phyloP scores from a whole-genome alignment of 2,797 vertebrate species.

The Epinephelus coioides region DNA sequence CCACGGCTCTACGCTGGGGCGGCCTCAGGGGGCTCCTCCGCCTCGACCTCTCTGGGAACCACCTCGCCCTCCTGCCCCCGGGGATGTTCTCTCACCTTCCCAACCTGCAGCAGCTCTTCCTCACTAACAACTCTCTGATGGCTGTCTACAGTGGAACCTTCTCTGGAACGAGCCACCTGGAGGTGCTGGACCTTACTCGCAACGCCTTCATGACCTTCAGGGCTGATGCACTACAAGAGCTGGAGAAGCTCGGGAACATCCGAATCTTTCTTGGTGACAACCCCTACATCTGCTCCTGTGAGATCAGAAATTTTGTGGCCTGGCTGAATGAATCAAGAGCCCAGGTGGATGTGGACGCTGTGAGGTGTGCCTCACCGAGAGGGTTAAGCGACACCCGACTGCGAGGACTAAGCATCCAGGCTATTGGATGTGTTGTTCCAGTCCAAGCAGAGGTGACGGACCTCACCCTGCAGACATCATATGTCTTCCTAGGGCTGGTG shows the following conservation, averaged over 20 bases:
- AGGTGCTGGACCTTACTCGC: conserved; percentile 81
- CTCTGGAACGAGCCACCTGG: conserved; percentile 77
- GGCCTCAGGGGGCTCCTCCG: conserved; percentile 79
- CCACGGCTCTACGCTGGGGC: conserved; percentile 84
- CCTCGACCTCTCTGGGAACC: conserved; percentile 86
- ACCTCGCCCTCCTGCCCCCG: conserved; percentile 79
- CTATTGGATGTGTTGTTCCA: conserved; percentile 76
- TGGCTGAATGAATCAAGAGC: conserved; percentile 84
- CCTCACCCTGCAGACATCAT: conserved; percentile 86
- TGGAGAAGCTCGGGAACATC: conserved; percentile 68
- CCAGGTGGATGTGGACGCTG: conserved; percentile 75
- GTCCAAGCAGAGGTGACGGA: conserved; percentile 62
- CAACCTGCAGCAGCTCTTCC: conserved; percentile 76
- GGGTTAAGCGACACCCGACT: conserved; percentile 64
- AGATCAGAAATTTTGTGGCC: conserved; percentile 71
- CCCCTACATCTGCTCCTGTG: conserved; percentile 86
- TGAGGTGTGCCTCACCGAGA: conserved; percentile 80
- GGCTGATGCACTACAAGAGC: conserved; percentile 70
- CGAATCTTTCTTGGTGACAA: conserved; percentile 77
- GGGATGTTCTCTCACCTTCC: conserved; percentile 84
- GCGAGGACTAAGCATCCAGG: conserved; percentile 58
- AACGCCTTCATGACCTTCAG: conserved; percentile 80
- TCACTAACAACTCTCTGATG: conserved; percentile 83
- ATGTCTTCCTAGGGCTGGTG: conserved; percentile 86
- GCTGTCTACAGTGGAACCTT: conserved; percentile 82